Evolutionary conservation across 2,797 vertebrate genomes (phyloP).

Genomic region (Holocentrus rufus): DNA sequence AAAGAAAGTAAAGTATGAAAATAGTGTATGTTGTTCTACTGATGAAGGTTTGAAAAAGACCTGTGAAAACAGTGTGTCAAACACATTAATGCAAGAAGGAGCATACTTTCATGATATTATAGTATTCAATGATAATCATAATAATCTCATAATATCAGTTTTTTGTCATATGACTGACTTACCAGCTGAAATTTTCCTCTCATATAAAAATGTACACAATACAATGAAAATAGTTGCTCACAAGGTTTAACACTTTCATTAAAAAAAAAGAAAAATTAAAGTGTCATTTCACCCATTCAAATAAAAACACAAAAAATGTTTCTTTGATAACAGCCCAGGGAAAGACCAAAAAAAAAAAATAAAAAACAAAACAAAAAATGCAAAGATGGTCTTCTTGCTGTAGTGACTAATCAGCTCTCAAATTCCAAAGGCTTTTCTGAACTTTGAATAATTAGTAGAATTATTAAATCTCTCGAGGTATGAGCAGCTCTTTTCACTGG

Average conservation of each 20-base stretch:
- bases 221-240: not conserved
- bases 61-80: constrained; percentile 25
- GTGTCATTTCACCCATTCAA: not conserved
- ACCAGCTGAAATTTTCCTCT: constrained; percentile 42
- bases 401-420: constrained; percentile 70
- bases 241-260: not conserved
- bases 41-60: constrained; percentile 2
- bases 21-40: not conserved
- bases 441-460: constrained; percentile 63
- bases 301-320: constrained; percentile 22
- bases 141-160: too few species aligned
- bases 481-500: constrained; percentile 46
- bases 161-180: constrained; percentile 45
- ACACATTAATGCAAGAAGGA: not conserved
- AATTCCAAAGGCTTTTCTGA: constrained; percentile 72
- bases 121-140: not conserved
- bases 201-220: constrained; percentile 7
- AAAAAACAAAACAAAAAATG: too few species aligned
- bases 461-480: constrained; percentile 53
- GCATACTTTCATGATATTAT: not conserved
- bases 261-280: constrained; percentile 24
- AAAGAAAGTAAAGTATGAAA: too few species aligned
- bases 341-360: constrained; percentile 17
- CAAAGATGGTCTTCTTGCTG: constrained; percentile 34
- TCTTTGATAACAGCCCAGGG: constrained; percentile 1